Base-by-base conservation (phyloP, 1,140 invertebrate species). In the Eciton burchellii region DNA sequence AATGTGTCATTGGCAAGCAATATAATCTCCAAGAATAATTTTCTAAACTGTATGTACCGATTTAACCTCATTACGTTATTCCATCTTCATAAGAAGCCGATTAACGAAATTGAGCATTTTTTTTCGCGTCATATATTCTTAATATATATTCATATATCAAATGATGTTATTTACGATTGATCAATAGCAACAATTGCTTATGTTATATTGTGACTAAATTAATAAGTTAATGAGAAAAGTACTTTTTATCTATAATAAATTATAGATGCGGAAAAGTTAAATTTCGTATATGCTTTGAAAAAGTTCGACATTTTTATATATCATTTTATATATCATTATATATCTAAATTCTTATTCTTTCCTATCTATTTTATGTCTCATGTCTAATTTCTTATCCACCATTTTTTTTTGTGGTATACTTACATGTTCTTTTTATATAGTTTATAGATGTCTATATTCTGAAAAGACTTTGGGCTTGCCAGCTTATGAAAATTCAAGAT, bases 401-500 rank as follows among this genome's bases (percentile, higher is more conserved):
- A 9, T 0, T 43, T 52, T 52, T 52, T 9, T 24, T 24, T 29
- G 12, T 16, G 12, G n/a, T n/a, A n/a, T n/a, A n/a, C n/a, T n/a
- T 3, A 52, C 19, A 16, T n/a, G 2, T 1, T 5, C 16, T n/a
- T 0, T 45, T 60, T n/a, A n/a, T 47, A 0, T 41, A 86, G 70
- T 49, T 90, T 92, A 87, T 5, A 84, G 95, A 56, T 89, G 83
- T 43, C 77, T 97, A 3, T 97, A 95, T 90, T 91, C 95, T 0
- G 91, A 93, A 41, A 60, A 92, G 12, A 91, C 94, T 5, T 84
- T 97, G 41, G 96, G 96, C 4, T 70, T 97, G 6, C 94, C 95
- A 89, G 90, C 90, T 0, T 97, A 96, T 89, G 88, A 95, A 54
- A 88, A 93, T 54, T 88, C 94, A 35, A 92, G 95, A 83, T 93